These are phyloP conservation scores for Mermis nigrescens DNA, from an alignment of 2,888 invertebrate species.

Conservation along the genomic window DNA sequence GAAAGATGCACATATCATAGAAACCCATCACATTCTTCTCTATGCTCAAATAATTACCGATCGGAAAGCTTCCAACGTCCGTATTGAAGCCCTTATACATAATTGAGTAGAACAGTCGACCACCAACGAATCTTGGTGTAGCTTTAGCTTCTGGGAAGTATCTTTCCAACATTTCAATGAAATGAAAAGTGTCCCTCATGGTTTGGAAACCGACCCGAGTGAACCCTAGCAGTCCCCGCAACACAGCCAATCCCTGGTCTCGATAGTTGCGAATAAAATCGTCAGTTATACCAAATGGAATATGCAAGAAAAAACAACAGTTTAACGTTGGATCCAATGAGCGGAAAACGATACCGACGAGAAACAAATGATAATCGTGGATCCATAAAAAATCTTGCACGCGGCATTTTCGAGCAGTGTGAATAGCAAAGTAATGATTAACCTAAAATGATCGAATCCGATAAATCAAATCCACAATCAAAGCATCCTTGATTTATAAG, in stretches of 20 bases:
- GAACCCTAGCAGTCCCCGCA: slow-evolving; percentile 70
- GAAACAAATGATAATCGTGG: slow-evolving; percentile 80
- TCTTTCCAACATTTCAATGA: slow-evolving; percentile 22
- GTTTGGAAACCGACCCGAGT: slow-evolving; percentile 85
- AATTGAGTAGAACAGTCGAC: neutral
- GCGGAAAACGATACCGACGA: slow-evolving; percentile 72
- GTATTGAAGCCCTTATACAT: slow-evolving; percentile 45
- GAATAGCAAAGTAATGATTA: slow-evolving; percentile 31
- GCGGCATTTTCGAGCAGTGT: slow-evolving; percentile 29
- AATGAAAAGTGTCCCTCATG: slow-evolving; percentile 36
- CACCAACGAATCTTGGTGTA: neutral
- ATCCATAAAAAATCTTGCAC: slow-evolving; percentile 61
- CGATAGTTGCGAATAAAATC: slow-evolving; percentile 43
- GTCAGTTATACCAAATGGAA: slow-evolving; percentile 84
- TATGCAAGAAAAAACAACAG: slow-evolving; percentile 76
- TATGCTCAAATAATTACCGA: slow-evolving; percentile 40
- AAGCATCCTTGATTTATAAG: too few relatives aligned
- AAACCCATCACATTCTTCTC: neutral
- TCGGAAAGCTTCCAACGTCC: slow-evolving; percentile 60
- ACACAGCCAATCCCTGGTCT: slow-evolving; percentile 81
- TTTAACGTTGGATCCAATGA: slow-evolving; percentile 37
- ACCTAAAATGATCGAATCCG: slow-evolving; percentile 18
- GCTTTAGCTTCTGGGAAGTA: slow-evolving; percentile 21
- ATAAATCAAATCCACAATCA: too few relatives aligned
- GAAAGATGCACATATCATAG: too few relatives aligned